Conservation (phyloP, 2,888 invertebrate genomes). For the Drosophila phalerata region DNA sequence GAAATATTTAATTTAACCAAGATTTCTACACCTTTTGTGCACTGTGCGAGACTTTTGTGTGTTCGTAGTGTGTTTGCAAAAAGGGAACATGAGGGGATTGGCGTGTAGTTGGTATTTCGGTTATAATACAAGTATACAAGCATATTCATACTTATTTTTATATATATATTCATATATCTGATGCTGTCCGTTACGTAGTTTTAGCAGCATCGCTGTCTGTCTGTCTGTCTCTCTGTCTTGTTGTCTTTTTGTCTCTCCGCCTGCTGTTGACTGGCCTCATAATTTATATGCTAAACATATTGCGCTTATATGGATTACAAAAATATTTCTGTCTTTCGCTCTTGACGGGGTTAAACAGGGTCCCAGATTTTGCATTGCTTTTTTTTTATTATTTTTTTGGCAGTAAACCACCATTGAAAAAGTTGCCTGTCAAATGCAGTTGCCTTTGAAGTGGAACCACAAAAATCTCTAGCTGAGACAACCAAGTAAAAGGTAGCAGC, state of each 20-base stretch:
- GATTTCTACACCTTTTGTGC: background rate
- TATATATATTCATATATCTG: conserved; percentile 5
- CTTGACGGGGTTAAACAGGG: conserved; percentile 32
- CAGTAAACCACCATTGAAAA: background rate
- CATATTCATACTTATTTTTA: background rate
- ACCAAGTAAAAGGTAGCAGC: conserved; percentile 20
- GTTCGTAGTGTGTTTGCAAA: conserved; percentile 3
- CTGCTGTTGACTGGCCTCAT: conserved; percentile 56
- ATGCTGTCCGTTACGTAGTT: conserved; percentile 37
- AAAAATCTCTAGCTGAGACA: conserved; percentile 6
- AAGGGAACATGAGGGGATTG: background rate
- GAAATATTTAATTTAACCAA: background rate
- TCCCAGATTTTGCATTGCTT: conserved; percentile 31
- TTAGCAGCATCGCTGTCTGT: conserved; percentile 28
- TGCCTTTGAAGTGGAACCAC: conserved; percentile 23
- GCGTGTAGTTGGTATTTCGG: conserved; percentile 15
- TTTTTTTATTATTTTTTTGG: background rate
- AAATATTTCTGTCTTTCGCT: conserved; percentile 48
- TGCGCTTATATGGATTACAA: conserved; percentile 69
- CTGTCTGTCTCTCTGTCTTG: background rate
- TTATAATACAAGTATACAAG: conserved; percentile 3
- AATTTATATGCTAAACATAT: conserved; percentile 79
- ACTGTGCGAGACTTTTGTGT: conserved; percentile 14
- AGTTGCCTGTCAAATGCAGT: conserved; percentile 26
- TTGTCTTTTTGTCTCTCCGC: background rate